Percentiles rank a stretch among this genome's conserved stretches.
These are phyloP conservation scores for Dreissena polymorpha DNA, from an alignment of 1,140 invertebrate species.

Conservation along the genomic window DNA sequence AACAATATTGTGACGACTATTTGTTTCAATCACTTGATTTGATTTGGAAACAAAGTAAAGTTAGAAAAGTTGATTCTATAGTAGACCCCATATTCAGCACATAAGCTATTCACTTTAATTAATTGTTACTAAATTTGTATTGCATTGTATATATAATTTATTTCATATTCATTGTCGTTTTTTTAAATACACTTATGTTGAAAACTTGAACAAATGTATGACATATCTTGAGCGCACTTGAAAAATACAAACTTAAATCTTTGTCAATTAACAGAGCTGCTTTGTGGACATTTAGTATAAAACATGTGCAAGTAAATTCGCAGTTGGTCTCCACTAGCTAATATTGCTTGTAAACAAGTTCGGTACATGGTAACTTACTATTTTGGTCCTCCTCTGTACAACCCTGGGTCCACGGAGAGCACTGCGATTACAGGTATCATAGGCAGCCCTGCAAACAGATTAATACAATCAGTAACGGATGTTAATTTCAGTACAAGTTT, in stretches of 20 bases:
- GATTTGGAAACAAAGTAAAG: too few species aligned
- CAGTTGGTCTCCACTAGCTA: not conserved
- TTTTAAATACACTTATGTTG: too few species aligned
- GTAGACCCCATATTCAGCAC: too few species aligned
- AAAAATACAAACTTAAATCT: not conserved
- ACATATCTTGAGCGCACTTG: not conserved
- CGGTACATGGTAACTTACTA: constrained; percentile 64
- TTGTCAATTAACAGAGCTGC: not conserved
- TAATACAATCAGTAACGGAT: not conserved
- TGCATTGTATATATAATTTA: too few species aligned
- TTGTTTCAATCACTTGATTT: too few species aligned
- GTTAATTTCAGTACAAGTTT: too few species aligned
- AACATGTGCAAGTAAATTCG: not conserved
- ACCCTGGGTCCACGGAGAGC: constrained; percentile 68
- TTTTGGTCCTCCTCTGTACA: constrained; percentile 68
- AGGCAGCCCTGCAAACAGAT: constrained; percentile 67
- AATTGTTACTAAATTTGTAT: too few species aligned
- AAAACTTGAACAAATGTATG: not conserved
- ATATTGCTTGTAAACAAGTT: not conserved
- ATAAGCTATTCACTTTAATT: too few species aligned
- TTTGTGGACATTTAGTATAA: not conserved
- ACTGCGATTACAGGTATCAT: constrained; percentile 70
- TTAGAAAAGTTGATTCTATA: too few species aligned
- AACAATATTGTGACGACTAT: not conserved
- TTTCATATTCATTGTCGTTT: too few species aligned